Conservation (phyloP, 2,797 vertebrate species). For the Acanthurus lineatus region DNA sequence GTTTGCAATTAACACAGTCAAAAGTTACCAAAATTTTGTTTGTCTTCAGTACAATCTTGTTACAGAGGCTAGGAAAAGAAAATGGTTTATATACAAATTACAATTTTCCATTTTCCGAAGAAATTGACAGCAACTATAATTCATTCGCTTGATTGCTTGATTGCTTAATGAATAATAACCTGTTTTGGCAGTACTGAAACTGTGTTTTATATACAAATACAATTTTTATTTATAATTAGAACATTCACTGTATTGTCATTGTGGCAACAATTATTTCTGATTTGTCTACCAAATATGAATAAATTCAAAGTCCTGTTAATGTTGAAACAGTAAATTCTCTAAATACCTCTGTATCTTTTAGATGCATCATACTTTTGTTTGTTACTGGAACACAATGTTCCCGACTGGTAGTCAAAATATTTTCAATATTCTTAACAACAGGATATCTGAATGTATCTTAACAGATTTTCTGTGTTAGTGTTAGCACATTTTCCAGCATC, state of each 20-base stretch:
- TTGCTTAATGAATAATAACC: not conserved
- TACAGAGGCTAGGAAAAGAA: not conserved
- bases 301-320: not conserved
- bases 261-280: not conserved
- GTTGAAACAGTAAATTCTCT: not conserved
- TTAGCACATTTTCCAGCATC: not conserved
- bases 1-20: no score
- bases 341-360: not conserved
- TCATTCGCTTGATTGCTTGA: no score
- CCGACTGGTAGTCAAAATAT: slow-evolving; percentile 24
- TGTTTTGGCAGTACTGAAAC: not conserved
- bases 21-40: not conserved
- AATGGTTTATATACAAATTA: not conserved
- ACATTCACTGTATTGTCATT: not conserved
- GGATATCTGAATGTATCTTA: not conserved
- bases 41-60: no score
- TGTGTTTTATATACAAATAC: not conserved
- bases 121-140: not conserved
- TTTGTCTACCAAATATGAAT: not conserved
- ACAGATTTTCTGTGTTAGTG: not conserved
- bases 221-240: no score
- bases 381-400: not conserved
- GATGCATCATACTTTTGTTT: not conserved
- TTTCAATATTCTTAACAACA: not conserved
- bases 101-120: not conserved